These are phyloP conservation scores for Drosophila paucipuncta DNA, from an alignment of 2,888 invertebrate genomes.

Conservation along the genomic window DNA sequence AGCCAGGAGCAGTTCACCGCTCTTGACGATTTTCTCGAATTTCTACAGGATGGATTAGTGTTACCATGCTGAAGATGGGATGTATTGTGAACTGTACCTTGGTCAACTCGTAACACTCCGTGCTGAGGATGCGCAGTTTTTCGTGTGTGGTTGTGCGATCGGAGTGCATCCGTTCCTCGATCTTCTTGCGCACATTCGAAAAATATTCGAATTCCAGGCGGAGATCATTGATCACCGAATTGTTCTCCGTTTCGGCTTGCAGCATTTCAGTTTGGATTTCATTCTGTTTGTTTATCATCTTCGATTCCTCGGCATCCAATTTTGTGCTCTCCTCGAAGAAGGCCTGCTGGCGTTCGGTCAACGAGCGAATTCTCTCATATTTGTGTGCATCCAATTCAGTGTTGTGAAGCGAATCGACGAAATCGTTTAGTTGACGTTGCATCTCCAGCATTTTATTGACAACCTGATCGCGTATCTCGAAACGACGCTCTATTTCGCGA, in stretches of 20 bases:
- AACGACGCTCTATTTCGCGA: slow-evolving; percentile 75
- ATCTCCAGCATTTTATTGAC: slow-evolving; percentile 73
- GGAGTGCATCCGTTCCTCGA: slow-evolving; percentile 69
- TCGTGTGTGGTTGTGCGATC: slow-evolving; percentile 70
- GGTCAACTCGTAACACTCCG: slow-evolving; percentile 70
- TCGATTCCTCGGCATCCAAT: slow-evolving; percentile 68
- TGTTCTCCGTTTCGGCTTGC: slow-evolving; percentile 67
- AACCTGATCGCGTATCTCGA: slow-evolving; percentile 72
- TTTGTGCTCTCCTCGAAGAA: slow-evolving; percentile 73
- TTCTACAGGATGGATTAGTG: slow-evolving; percentile 53
- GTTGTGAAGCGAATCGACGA: slow-evolving; percentile 64
- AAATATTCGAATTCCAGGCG: slow-evolving; percentile 80
- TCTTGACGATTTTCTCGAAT: slow-evolving; percentile 71
- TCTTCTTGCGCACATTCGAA: slow-evolving; percentile 69
- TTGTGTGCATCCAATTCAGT: slow-evolving; percentile 77
- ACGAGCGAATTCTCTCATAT: slow-evolving; percentile 68
- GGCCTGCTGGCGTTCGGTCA: slow-evolving; percentile 76
- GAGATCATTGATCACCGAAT: slow-evolving; percentile 70
- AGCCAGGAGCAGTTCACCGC: slow-evolving; percentile 79
- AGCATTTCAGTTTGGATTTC: slow-evolving; percentile 66
- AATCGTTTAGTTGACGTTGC: slow-evolving; percentile 68
- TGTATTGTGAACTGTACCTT: slow-evolving; percentile 65
- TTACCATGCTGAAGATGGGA: neutral
- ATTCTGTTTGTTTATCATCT: slow-evolving; percentile 26
- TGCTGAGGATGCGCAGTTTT: slow-evolving; percentile 75